A percentile compares a stretch with the other conserved stretches of the same genome.
These are phyloP conservation scores for Ancistrus triradiatus DNA, from an alignment of 2,113 vertebrate genomes.

Conservation along the genomic window DNA sequence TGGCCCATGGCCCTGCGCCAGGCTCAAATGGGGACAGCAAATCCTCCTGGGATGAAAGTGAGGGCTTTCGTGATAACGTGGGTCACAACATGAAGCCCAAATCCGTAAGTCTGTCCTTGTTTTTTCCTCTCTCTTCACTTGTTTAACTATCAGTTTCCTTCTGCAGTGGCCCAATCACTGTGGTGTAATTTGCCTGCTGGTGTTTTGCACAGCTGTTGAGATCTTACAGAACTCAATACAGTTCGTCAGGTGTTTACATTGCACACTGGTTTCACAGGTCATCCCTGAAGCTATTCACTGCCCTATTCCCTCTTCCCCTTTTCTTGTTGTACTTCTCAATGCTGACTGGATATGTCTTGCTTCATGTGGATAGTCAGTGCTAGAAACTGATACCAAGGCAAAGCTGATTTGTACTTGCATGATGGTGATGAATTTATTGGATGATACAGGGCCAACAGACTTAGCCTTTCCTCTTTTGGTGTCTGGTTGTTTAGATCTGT, in stretches of 20 bases:
- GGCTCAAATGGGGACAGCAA: conserved; percentile 65
- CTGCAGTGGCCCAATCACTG: background rate
- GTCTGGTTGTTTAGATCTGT: background rate
- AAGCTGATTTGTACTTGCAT: background rate
- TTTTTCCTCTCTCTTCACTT: background rate
- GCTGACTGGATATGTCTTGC: background rate
- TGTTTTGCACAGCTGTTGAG: background rate
- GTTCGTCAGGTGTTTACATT: conserved; percentile 31
- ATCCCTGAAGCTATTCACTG: background rate
- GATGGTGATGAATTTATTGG: background rate
- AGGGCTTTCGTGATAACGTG: conserved; percentile 52
- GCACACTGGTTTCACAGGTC: conserved; percentile 34
- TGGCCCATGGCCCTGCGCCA: conserved; percentile 35
- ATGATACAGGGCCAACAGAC: background rate
- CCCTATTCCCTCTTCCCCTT: background rate
- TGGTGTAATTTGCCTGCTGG: background rate
- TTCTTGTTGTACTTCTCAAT: background rate
- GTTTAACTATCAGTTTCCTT: background rate
- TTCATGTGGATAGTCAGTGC: background rate
- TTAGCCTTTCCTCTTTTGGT: conserved; percentile 18
- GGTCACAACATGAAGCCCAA: conserved; percentile 56
- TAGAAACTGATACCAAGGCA: no score
- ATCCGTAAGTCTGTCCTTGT: conserved; percentile 56
- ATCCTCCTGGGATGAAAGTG: conserved; percentile 60
- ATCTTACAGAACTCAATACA: background rate